Base-by-base conservation (phyloP, 2,888 invertebrate species). In the Nomada hirtipes region DNA sequence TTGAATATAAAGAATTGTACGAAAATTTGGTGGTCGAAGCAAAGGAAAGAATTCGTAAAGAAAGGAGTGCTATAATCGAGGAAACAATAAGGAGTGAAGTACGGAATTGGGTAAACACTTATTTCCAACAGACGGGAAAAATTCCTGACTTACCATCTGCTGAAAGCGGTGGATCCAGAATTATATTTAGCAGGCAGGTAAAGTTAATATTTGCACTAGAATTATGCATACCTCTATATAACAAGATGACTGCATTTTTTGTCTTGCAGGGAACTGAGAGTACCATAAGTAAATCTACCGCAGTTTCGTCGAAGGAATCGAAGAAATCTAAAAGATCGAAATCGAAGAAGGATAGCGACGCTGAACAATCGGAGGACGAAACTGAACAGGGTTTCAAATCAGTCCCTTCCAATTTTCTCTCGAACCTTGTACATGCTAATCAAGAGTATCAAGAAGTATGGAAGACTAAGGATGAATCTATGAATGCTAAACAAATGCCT, bases 111-210 rank as follows among this genome's bases (percentile, higher is more conserved):
- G 96, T 98, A 82, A 96, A 96, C 85, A 97, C 97, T 87, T 97
- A 97, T 91, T 97, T 97, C 93, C 96, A 97, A 55, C 96, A 97
- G 89, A 97, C 97, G 7, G 97, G 97, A 42, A 97, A 97, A 91
- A 96, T 99, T 90, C 99, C 99, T 0, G 98, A 98, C 87, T 96
- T 98, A 89, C 99, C 99, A 0, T 97, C 98, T 2, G 98, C 97
- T 84, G 98, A 99, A 91, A 96, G 97, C 88, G 98, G 98, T 10
- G 98, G 98, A 0, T 98, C 98, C 0, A 95, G 97, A 87, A 95
- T 97, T 82, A 96, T 98, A 94, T 97, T 98, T 86, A 97, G 97
- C 88, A 94, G 97, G 89, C 97, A 97, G 94, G 97, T 92, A 80
- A 84, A 29, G 7, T 57, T 53, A 26, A 20, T 15, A 69, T 60